Conservation (phyloP, 2,888 invertebrate genomes). For the Apotomis capreana region DNA sequence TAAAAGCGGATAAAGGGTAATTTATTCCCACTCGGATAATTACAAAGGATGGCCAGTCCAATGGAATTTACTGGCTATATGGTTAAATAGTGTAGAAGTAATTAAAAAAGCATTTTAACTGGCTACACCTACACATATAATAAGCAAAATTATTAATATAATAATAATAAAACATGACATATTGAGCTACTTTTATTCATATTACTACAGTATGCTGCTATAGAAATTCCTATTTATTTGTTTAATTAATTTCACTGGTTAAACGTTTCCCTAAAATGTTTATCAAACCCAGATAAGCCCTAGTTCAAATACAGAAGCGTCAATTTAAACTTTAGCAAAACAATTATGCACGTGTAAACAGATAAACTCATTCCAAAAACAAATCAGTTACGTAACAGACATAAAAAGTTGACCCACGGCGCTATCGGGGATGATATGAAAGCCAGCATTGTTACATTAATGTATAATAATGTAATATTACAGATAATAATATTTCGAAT, state of each 20-base stretch:
- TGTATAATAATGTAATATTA: no score
- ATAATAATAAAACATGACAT: no score
- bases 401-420: constrained; percentile 2
- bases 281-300: neutral
- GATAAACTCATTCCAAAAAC: neutral
- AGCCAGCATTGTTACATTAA: no score
- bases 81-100: neutral
- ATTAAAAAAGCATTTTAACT: neutral
- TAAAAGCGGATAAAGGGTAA: neutral
- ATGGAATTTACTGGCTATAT: neutral
- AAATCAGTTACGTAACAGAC: neutral
- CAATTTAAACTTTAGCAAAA: neutral
- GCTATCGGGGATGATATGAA: no score
- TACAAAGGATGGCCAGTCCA: constrained; percentile 6
- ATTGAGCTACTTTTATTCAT: no score
- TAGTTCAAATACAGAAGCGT: neutral
- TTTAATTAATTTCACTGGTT: neutral
- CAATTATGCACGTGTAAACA: neutral
- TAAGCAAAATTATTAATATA: no score
- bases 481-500: no score
- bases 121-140: no score
- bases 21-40: constrained; percentile 2
- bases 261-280: no score
- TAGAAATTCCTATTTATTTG: no score
- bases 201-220: no score